Evolutionary conservation across 2,888 invertebrate species (phyloP), one percentile per base, ranked within the genome.

Genomic region (Athetis lepigone): DNA sequence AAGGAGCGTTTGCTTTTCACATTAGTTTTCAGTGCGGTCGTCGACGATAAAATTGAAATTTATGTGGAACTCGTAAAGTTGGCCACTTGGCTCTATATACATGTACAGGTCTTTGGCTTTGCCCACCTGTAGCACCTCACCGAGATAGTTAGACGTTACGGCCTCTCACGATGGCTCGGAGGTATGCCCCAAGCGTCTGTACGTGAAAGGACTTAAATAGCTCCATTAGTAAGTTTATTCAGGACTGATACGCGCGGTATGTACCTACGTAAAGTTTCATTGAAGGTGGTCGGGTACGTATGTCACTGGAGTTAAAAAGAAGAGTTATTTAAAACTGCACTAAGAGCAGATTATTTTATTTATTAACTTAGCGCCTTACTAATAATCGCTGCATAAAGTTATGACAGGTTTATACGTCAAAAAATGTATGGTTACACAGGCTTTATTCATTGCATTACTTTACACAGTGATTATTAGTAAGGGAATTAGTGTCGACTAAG

Each of bases 41-140:
- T 61, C 68, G 72, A 77, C 79, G 80, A 85, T 86, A 86, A 87
- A 84, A 79, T 80, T 72, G 76, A 77, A 84, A 85, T 85, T 84
- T 85, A 86, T 85, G 85, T 77, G 77, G 54, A 65, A 64, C 79
- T 84, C 84, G 84, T 87, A 87, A 87, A 85, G 80, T 79, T 72
- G 57, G 65, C 64, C 63, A 73, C 71, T 73, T 62, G 75, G 70
- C 56, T 70, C 69, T 78, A 75, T 82, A 76, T 75, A 75, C 71
- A 72, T 70, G 52, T 61, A 43, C 65, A 68, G 60, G 25, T 46
- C 62, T 62, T 71, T 65, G 70, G 72, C 59, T 77, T 80, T 73
- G 64, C 77, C 87, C 86, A 89, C 89, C 90, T 90, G 89, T 88
- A 84, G 89, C 82, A 73, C 49, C 33, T 66, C 57, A 67, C 58